Conservation (phyloP, 1,140 invertebrate genomes). For the Drosophila simulans region DNA sequence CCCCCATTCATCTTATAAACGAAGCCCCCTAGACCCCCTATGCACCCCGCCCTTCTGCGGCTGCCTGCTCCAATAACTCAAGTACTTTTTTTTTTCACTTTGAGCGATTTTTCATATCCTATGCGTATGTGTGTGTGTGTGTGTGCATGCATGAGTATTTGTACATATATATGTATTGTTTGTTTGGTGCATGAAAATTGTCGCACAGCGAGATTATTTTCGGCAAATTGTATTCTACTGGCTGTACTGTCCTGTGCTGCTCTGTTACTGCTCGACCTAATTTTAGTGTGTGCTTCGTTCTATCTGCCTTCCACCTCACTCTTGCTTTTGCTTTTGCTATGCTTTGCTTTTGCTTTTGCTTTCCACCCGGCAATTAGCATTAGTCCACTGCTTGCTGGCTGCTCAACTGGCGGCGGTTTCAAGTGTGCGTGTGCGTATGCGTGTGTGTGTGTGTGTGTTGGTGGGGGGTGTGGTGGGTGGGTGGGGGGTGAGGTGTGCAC, state of each 20-base stretch:
- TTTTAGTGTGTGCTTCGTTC: constrained; percentile 53
- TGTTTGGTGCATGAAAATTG: constrained; percentile 67
- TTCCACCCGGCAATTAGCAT: constrained; percentile 39
- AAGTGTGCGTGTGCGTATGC: not conserved
- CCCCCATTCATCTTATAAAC: constrained; percentile 10
- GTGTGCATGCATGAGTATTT: constrained; percentile 48
- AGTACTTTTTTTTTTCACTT: constrained; percentile 69
- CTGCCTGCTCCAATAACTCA: constrained; percentile 80
- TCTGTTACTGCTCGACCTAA: constrained; percentile 59
- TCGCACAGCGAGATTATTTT: constrained; percentile 71
- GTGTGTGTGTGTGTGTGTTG: not conserved
- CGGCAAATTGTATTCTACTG: constrained; percentile 69
- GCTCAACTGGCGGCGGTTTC: constrained; percentile 4
- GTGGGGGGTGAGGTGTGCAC: constrained; percentile 6
- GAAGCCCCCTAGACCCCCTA: not conserved
- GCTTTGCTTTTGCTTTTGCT: constrained; percentile 5
- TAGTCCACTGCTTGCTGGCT: constrained; percentile 5
- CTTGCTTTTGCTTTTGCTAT: not conserved
- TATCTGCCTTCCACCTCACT: constrained; percentile 12
- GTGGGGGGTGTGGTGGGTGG: not conserved
- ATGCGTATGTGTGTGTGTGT: constrained; percentile 18
- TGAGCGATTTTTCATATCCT: constrained; percentile 59
- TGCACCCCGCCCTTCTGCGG: constrained; percentile 9
- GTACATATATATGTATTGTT: constrained; percentile 22
- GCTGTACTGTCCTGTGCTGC: constrained; percentile 28